These are phyloP conservation scores for Anoplolepis gracilipes DNA, from an alignment of 1,140 invertebrate species.

Conservation along the genomic window DNA sequence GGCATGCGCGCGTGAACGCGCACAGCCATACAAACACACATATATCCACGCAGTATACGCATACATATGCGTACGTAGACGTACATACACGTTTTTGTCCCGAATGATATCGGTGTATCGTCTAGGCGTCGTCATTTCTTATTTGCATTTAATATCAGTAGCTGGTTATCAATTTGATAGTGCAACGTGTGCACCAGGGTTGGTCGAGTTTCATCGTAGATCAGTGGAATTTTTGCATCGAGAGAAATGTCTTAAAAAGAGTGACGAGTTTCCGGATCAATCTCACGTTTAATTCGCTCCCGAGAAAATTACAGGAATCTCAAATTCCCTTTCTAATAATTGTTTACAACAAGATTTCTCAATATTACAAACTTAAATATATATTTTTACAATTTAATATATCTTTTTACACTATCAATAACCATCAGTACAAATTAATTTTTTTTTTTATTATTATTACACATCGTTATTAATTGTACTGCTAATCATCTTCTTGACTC, in stretches of 20 bases:
- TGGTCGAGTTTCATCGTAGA: constrained; percentile 51
- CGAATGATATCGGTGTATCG: constrained; percentile 57
- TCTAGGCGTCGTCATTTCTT: constrained; percentile 58
- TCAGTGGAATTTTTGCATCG: constrained; percentile 28
- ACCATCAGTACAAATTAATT: background rate
- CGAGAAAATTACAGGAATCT: background rate
- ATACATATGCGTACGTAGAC: background rate
- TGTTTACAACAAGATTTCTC: background rate
- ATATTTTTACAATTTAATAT: no score
- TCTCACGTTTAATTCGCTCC: background rate
- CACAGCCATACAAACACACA: background rate
- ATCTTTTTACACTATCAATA: no score
- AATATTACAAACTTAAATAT: background rate
- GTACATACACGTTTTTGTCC: constrained; percentile 33
- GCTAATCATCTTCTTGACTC: constrained; percentile 19
- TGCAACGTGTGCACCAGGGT: constrained; percentile 38
- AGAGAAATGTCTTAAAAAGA: constrained; percentile 29
- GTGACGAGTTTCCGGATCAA: background rate
- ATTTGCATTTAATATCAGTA: constrained; percentile 58
- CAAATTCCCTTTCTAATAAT: background rate
- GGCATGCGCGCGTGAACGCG: background rate
- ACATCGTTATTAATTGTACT: constrained; percentile 4
- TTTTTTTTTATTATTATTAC: background rate
- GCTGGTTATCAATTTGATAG: constrained; percentile 52
- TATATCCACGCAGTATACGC: background rate